These are phyloP conservation scores for Canis aureus DNA, from an alignment of 2,113 vertebrate genomes.

Conservation along the genomic window DNA sequence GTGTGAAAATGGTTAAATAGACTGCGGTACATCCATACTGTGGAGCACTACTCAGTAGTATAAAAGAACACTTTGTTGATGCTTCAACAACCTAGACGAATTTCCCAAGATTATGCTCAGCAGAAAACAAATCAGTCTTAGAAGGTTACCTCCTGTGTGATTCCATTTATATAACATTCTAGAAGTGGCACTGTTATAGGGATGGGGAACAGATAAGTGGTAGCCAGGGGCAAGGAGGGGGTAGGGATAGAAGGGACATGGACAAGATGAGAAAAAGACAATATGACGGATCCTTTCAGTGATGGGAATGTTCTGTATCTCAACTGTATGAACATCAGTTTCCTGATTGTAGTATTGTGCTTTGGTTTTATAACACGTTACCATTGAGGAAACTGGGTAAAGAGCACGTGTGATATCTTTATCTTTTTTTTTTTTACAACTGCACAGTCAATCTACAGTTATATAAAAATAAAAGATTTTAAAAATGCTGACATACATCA, in stretches of 20 bases:
- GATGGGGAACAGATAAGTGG: neutral
- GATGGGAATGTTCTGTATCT: neutral
- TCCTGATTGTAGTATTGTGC: neutral
- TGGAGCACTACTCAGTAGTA: neutral
- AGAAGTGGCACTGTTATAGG: neutral
- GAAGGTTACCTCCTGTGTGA: neutral
- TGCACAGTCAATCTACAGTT: neutral
- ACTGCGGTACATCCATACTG: neutral
- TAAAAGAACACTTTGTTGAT: neutral
- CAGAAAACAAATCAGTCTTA: neutral
- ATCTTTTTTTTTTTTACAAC: neutral
- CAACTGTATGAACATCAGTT: neutral
- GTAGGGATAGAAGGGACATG: neutral
- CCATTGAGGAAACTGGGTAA: neutral
- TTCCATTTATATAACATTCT: neutral
- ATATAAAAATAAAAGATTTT: constrained; percentile 33
- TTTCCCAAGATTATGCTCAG: neutral
- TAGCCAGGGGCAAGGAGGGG: neutral
- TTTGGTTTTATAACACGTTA: neutral
- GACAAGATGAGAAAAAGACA: fast-evolving
- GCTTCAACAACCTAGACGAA: neutral
- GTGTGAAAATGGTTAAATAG: neutral
- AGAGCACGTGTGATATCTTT: neutral
- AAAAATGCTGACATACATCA: neutral
- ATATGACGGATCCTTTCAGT: neutral